Evolutionary conservation across 2,113 vertebrate species (phyloP), one percentile per base, ranked within the genome.

Genomic region (Chloebia gouldiae): DNA sequence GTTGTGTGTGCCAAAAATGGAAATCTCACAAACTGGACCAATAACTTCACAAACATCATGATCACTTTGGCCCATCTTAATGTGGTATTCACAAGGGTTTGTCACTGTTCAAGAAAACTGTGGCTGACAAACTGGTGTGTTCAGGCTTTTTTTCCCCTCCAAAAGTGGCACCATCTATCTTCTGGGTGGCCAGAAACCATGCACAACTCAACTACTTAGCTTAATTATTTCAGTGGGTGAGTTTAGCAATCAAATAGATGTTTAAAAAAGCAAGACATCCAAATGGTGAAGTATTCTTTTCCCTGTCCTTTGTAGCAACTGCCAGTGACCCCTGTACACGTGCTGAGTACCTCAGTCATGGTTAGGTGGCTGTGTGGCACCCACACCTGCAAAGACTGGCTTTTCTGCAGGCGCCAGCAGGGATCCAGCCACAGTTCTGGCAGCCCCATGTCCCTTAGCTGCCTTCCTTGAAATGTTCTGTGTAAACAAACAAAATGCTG

Each of bases 1-100:
- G 98, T 99, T 99, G 98, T 99, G 98, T 99, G 98, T 99, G 96
- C 95, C 93, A 95, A 92, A 98, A 98, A 98, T 97, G 98, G 98
- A 97, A 99, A 98, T 98, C 97, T 98, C 97, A 98, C 97, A 97
- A 97, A 92, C 92, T 96, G 97, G 95, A 97, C 96, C 93, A 91
- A 85, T 96, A 96, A 97, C 96, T 97, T 97, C 96, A 98, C 96
- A 97, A 69, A 96, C 86, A 61, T 64, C 71, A 93, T 9, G 30
- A 88, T 60, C 69, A 47, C 23, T 71, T 59, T 44, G 91, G 72
- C 57, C 87, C 7, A 13, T 91, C 92, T 86, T 92, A 88, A 76
- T 56, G 65, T 31, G n/a, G 57, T 92, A 97, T 96, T 89, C 86
- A 87, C 66, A 59, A 90, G 59, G 61, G 53, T 94, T 85, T 92